Conservation (phyloP, 2,888 invertebrate species). For the Mimumesa dahlbomi region DNA sequence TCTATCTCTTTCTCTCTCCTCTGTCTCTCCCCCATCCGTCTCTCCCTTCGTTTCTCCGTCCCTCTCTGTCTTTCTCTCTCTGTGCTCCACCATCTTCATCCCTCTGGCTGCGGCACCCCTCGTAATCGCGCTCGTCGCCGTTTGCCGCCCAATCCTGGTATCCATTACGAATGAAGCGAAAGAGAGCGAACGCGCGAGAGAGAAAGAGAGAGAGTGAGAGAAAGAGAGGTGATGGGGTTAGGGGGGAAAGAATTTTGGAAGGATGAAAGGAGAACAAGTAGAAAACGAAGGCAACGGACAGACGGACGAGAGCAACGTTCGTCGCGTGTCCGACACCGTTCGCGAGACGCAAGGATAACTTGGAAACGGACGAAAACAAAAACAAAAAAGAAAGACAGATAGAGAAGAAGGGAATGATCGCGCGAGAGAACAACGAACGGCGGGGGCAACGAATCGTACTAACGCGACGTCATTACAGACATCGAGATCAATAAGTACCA, state of each 20-base stretch:
- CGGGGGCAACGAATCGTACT: slow-evolving; percentile 15
- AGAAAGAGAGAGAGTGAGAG: slow-evolving; percentile 15
- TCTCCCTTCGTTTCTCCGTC: slow-evolving; percentile 22
- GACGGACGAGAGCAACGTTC: neutral
- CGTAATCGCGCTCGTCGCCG: slow-evolving; percentile 55
- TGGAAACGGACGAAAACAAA: neutral
- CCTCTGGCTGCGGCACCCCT: slow-evolving; percentile 49
- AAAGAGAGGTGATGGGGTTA: neutral
- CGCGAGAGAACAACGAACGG: slow-evolving; percentile 1
- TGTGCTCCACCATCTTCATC: slow-evolving; percentile 59
- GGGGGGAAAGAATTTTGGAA: neutral
- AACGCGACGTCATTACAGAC: slow-evolving; percentile 32
- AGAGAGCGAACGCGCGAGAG: slow-evolving; percentile 28
- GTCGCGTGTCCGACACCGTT: neutral
- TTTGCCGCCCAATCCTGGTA: slow-evolving; percentile 55
- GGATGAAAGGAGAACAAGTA: too few species aligned
- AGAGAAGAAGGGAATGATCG: neutral
- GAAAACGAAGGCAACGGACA: neutral
- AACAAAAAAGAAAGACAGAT: slow-evolving; percentile 14
- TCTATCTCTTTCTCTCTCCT: slow-evolving; percentile 45
- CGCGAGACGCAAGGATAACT: neutral
- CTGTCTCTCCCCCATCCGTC: slow-evolving; percentile 41
- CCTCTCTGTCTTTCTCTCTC: slow-evolving; percentile 26
- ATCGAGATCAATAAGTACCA: slow-evolving; percentile 44
- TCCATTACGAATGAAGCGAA: slow-evolving; percentile 49